These are phyloP conservation scores for Eucriotettix oculatus DNA, from an alignment of 2,888 invertebrate species.

Conservation along the genomic window DNA sequence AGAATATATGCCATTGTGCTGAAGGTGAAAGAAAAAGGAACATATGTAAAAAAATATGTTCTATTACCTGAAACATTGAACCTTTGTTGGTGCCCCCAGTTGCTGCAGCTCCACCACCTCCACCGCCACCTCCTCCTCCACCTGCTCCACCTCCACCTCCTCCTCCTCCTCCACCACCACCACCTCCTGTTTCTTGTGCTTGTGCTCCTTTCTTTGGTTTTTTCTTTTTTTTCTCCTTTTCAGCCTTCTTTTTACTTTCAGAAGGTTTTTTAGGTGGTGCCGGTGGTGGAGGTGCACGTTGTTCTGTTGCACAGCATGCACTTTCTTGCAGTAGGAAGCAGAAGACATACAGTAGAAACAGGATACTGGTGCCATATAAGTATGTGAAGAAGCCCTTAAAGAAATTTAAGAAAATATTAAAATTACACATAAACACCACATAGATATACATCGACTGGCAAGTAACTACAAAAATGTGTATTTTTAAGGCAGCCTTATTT, in stretches of 20 bases:
- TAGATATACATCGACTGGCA: no score
- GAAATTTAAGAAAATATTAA: not conserved
- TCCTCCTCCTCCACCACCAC: slow-evolving; percentile 33
- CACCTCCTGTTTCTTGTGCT: slow-evolving; percentile 33
- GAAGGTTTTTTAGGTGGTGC: slow-evolving; percentile 37
- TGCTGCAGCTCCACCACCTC: slow-evolving; percentile 8
- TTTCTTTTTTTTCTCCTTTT: slow-evolving; percentile 42
- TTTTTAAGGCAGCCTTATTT: no score
- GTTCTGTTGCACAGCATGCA: slow-evolving; percentile 58
- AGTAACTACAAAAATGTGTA: no score
- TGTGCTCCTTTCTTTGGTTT: slow-evolving; percentile 42
- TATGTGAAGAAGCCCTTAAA: slow-evolving; percentile 77
- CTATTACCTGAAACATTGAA: slow-evolving; percentile 38
- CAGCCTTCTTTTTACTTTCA: slow-evolving; percentile 31
- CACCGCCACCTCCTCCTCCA: slow-evolving; percentile 33
- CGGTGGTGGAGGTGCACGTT: slow-evolving; percentile 43
- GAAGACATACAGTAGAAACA: slow-evolving; percentile 85
- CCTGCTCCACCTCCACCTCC: slow-evolving; percentile 7
- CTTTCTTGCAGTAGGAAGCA: slow-evolving; percentile 87
- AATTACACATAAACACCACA: no score
- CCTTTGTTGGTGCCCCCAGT: slow-evolving; percentile 6
- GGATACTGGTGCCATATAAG: slow-evolving; percentile 80
- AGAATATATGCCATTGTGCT: not conserved
- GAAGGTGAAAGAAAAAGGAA: not conserved
- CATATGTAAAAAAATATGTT: not conserved